Conservation (phyloP, 2,888 invertebrate species). For the Carterocephalus palaemon region DNA sequence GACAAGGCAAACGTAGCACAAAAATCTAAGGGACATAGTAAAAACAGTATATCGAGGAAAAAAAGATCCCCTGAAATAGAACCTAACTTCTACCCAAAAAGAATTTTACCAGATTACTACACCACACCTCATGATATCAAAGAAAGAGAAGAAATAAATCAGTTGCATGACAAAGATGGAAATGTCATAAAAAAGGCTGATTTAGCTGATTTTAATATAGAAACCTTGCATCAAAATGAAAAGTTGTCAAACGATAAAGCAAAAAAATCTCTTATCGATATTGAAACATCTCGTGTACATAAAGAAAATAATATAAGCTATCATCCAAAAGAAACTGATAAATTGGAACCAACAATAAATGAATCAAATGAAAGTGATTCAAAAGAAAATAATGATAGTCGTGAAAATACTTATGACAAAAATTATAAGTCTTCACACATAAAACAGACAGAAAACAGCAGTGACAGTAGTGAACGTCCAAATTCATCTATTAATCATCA, state of each 20-base stretch:
- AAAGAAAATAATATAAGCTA: slow-evolving; percentile 22
- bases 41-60: slow-evolving; percentile 54
- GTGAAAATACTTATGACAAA: slow-evolving; percentile 30
- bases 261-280: slow-evolving; percentile 9
- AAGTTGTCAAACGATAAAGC: slow-evolving; percentile 25
- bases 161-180: slow-evolving; percentile 23
- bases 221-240: slow-evolving; percentile 49
- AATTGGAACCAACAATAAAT: slow-evolving; percentile 20
- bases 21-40: slow-evolving; percentile 48
- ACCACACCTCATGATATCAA: slow-evolving; percentile 48
- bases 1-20: slow-evolving; percentile 30
- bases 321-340: slow-evolving; percentile 29
- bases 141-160: slow-evolving; percentile 33
- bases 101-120: slow-evolving; percentile 38
- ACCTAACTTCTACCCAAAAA: slow-evolving; percentile 5
- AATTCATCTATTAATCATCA: slow-evolving; percentile 24
- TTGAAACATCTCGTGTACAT: slow-evolving; percentile 23
- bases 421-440: slow-evolving; percentile 21
- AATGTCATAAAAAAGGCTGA: slow-evolving; percentile 45
- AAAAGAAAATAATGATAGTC: slow-evolving; percentile 35
- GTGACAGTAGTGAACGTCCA: slow-evolving; percentile 23
- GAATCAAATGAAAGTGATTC: slow-evolving; percentile 19
- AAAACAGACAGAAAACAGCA: slow-evolving; percentile 25
- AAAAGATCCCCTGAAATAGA: slow-evolving; percentile 40
- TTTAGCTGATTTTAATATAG: slow-evolving; percentile 61